Conservation (phyloP, 2,888 invertebrate genomes). For the Mimachlamys varia region DNA sequence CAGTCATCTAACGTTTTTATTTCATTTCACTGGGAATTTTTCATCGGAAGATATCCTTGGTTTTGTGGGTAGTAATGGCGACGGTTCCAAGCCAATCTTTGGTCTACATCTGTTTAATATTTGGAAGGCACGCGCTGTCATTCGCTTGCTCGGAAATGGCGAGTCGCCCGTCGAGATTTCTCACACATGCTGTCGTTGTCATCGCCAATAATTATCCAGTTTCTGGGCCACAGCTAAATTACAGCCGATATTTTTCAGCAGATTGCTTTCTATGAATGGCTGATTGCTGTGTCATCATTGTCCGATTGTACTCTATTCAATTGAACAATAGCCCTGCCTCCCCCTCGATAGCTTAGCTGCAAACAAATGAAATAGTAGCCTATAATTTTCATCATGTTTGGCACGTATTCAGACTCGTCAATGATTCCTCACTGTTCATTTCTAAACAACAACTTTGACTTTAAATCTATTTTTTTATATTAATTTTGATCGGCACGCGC, state of each 20-base stretch:
- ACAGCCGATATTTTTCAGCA: constrained; percentile 42
- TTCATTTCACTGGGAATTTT: constrained; percentile 29
- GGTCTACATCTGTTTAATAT: constrained; percentile 31
- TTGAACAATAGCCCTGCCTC: constrained; percentile 43
- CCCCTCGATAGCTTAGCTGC: constrained; percentile 45
- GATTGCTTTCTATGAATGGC: constrained; percentile 43
- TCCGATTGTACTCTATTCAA: constrained; percentile 38
- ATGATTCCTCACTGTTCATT: constrained; percentile 14
- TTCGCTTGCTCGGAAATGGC: not conserved
- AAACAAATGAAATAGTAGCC: constrained; percentile 53
- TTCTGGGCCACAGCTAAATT: constrained; percentile 25
- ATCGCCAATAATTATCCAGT: constrained; percentile 31
- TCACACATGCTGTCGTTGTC: constrained; percentile 17
- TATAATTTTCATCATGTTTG: constrained; percentile 44
- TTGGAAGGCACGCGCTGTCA: constrained; percentile 36
- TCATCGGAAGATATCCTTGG: constrained; percentile 19
- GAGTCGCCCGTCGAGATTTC: constrained; percentile 20
- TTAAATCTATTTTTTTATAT: constrained; percentile 25
- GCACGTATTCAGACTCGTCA: constrained; percentile 15
- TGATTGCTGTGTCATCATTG: constrained; percentile 41
- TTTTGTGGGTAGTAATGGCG: constrained; percentile 12
- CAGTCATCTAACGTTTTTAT: constrained; percentile 3
- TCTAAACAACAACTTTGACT: constrained; percentile 27
- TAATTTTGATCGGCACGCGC: constrained; percentile 23
- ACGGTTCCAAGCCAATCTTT: not conserved